Evolutionary conservation across 2,888 invertebrate genomes (phyloP), one percentile per base, ranked within the genome.

Genomic region (Pediacus dermestoides): DNA sequence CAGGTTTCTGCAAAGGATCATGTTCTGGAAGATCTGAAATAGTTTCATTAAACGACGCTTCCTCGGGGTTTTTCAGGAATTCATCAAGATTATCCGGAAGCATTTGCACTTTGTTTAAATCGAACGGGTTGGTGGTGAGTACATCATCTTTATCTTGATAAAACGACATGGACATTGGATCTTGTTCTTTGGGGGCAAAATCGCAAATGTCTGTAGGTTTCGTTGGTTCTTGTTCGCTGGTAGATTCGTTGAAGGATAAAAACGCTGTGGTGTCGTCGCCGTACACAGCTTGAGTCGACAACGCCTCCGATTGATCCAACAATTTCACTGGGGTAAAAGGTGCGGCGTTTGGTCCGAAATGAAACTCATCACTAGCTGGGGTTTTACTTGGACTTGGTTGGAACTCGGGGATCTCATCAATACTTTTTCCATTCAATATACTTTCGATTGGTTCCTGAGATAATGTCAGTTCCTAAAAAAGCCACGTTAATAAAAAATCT

Each of bases 121-220:
- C 78, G 13, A 76, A 74, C 73, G 57, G 72, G 71, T 25, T 25
- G n/a, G n/a, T n/a, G n/a, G n/a, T n/a, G n/a, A n/a, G n/a, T n/a
- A n/a, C n/a, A n/a, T 25, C 74, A 52, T 74, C 75, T 57, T 77
- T 75, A 55, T 78, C 77, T 55, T 77, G 78, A 56, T 78, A 78
- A 61, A 79, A 79, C 36, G 78, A 78, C 77, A 77, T 77, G 46
- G 76, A 78, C 79, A 80, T 80, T 9, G 78, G 78, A 67, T 79
- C 78, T 39, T 74, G 67, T 57, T 77, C 76, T 58, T 77, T 77
- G 26, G 48, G 50, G 11, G 57, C 70, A 7, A 39, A 30, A 34
- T 44, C 48, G n/a, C 31, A 15, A 21, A 44, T 39, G 14, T 42
- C 35, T 3, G 41, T 38, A 2, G 35, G 34, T 14, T 45, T 39